Percentiles rank a stretch among this genome's conserved stretches.
Conservation (phyloP, 92 coral and sea anemone species). For the Paramuricea clavata region DNA sequence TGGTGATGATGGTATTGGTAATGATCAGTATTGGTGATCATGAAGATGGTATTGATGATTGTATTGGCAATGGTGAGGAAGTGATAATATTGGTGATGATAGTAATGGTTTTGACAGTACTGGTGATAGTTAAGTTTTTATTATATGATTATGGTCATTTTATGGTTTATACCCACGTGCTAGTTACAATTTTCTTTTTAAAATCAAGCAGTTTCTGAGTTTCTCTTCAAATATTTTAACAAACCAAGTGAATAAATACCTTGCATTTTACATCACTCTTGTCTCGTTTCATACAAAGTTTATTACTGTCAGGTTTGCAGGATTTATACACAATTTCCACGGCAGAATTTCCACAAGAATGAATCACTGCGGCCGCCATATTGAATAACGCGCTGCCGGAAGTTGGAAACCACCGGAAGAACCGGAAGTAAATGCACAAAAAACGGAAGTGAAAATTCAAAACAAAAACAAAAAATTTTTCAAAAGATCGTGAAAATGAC, state of each 20-base stretch:
- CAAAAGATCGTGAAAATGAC: neutral
- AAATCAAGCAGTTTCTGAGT: neutral
- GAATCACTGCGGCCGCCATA: conserved; percentile 11
- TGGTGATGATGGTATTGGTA: neutral
- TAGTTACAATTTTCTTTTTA: no score
- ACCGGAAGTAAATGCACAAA: neutral
- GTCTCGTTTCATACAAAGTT: neutral
- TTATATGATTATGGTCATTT: no score
- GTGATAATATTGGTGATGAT: neutral
- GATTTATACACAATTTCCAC: conserved; percentile 30
- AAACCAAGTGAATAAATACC: conserved; percentile 2
- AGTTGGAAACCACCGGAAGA: neutral
- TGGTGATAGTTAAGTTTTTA: no score
- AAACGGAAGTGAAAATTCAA: conserved; percentile 34
- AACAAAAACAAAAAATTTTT: conserved; percentile 16
- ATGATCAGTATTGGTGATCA: neutral
- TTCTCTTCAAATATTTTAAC: neutral
- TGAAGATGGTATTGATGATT: neutral
- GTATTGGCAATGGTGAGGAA: neutral
- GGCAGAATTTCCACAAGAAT: conserved; percentile 19
- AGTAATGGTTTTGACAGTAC: neutral
- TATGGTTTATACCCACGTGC: no score
- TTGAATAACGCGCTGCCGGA: conserved; percentile 5
- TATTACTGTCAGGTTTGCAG: conserved; percentile 12
- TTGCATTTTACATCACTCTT: conserved; percentile 16